These are phyloP conservation scores for Momotus momota DNA, from an alignment of 2,797 vertebrate genomes.

Conservation along the genomic window DNA sequence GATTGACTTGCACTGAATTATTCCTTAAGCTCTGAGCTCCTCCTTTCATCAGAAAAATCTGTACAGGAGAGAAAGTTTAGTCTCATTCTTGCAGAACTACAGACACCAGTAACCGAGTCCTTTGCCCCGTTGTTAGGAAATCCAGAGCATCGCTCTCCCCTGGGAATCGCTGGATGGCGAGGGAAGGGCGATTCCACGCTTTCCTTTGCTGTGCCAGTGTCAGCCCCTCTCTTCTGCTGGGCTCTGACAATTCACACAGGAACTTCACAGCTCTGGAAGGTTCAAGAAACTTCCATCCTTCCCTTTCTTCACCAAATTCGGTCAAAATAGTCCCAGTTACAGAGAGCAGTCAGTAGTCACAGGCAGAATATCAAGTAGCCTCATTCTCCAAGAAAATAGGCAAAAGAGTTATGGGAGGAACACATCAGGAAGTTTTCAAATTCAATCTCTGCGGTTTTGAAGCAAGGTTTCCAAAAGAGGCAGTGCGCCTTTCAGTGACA, in stretches of 20 bases:
- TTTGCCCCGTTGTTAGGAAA: neutral
- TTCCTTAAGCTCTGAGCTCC: slow-evolving; percentile 26
- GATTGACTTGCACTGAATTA: slow-evolving; percentile 42
- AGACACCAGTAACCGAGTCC: neutral
- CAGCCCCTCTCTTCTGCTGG: neutral
- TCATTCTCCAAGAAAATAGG: neutral
- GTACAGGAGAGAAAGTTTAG: neutral
- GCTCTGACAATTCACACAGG: neutral
- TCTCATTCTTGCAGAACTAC: neutral
- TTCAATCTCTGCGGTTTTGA: neutral
- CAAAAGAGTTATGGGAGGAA: neutral
- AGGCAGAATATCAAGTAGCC: neutral
- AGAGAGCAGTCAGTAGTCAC: neutral
- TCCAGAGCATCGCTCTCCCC: neutral
- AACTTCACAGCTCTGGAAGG: neutral
- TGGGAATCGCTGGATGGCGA: neutral
- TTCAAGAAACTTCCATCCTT: neutral
- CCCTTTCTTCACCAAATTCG: neutral
- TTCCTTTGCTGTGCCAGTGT: neutral
- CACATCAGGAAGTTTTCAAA: neutral
- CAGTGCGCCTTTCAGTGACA: neutral
- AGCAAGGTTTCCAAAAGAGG: neutral
- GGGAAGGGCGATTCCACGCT: neutral
- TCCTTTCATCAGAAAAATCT: neutral
- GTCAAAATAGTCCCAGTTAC: neutral